These are phyloP conservation scores for Helicoverpa zea DNA, from an alignment of 1,140 invertebrate species.

Conservation along the genomic window DNA sequence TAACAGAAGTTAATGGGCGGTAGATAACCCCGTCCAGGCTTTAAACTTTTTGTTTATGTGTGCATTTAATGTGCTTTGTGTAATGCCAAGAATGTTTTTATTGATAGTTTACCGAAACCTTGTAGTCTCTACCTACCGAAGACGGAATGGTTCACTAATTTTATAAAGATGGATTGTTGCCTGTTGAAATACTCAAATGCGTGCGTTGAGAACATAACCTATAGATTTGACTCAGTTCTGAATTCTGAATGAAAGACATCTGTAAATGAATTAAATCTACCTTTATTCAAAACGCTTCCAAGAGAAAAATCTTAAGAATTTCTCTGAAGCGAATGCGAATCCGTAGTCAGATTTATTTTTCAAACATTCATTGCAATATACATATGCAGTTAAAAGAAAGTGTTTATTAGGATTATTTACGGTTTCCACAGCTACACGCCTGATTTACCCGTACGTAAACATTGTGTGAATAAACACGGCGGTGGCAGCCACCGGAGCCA, in stretches of 20 bases:
- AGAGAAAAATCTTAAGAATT: background rate
- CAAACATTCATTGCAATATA: constrained; percentile 6
- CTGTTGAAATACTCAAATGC: background rate
- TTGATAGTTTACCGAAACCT: constrained; percentile 2
- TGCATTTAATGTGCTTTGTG: constrained; percentile 45
- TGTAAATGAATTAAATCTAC: background rate
- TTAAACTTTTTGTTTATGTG: constrained; percentile 34
- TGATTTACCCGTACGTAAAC: constrained; percentile 49
- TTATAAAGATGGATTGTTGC: background rate
- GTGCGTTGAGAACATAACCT: background rate
- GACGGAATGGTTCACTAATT: background rate
- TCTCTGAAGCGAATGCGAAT: background rate
- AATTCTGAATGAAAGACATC: background rate
- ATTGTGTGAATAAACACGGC: constrained; percentile 43
- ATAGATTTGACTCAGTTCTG: background rate
- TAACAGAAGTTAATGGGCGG: constrained; percentile 20
- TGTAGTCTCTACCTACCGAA: background rate
- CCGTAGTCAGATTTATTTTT: constrained; percentile 22
- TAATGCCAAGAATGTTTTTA: constrained; percentile 15
- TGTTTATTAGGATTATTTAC: constrained; percentile 50
- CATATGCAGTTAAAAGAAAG: constrained; percentile 41
- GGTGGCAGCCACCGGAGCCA: constrained; percentile 2
- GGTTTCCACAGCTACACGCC: constrained; percentile 43
- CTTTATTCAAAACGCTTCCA: background rate
- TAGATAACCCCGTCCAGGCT: constrained; percentile 12